phyloP scores from a whole-genome alignment of 2,888 invertebrate genomes.

The Crocallis elinguaria region DNA sequence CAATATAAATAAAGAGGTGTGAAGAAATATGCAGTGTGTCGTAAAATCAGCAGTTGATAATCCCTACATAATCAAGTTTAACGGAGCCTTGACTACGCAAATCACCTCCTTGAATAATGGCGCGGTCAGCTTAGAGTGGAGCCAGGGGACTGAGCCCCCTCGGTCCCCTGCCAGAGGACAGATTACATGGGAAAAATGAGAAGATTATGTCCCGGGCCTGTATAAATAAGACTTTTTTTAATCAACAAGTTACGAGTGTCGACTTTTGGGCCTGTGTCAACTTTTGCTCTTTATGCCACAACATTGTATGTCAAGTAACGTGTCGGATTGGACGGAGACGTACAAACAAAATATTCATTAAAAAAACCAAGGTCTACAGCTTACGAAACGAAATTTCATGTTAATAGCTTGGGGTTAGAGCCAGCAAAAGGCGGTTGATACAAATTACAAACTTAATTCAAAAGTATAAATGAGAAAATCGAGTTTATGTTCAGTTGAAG shows the following conservation, averaged over 20 bases:
- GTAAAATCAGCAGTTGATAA: background rate
- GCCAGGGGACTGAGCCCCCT: background rate
- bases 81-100: background rate
- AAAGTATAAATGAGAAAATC: too few relatives aligned
- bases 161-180: background rate
- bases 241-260: background rate
- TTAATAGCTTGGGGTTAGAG: too few relatives aligned
- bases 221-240: background rate
- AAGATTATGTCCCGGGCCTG: background rate
- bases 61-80: background rate
- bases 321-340: too few relatives aligned
- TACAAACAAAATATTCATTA: too few relatives aligned
- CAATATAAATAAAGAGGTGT: background rate
- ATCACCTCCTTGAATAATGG: conserved; percentile 2
- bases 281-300: too few relatives aligned
- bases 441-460: too few relatives aligned
- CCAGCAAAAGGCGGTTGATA: too few relatives aligned
- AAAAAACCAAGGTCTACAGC: too few relatives aligned
- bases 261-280: too few relatives aligned
- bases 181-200: background rate
- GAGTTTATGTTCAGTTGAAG: too few relatives aligned
- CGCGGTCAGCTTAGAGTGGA: conserved; percentile 8
- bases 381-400: too few relatives aligned
- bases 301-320: too few relatives aligned
- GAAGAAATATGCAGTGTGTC: background rate